Evolutionary conservation across 2,113 vertebrate genomes (phyloP), one percentile per base, ranked within the genome.

Genomic region (Prolemur simus): DNA sequence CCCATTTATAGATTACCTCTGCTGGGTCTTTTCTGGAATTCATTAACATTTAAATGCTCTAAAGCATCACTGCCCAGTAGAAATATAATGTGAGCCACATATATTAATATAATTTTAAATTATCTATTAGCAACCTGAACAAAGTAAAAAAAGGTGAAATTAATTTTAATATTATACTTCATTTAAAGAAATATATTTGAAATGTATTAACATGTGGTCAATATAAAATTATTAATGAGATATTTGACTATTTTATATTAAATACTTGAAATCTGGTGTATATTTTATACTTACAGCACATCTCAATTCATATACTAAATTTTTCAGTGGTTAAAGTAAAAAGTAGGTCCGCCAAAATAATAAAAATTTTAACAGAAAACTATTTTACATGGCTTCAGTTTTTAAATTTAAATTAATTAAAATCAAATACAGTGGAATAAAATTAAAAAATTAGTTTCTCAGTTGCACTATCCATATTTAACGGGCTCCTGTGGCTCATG

Each of bases 141-240:
- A 86, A 93, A 73, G 32, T 78, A 52, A 87, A 76, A 95, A 83
- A 18, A 76, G 84, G 52, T 83, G 52, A 93, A 88, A 66, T 84
- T 69, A 83, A 64, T 94, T 83, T 89, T 82, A 76, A 81, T 78
- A 60, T 34, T 73, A 23, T 27, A 23, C 32, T 96, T 95, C 29
- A 89, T 34, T 92, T 92, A 83, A 77, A 94, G 34, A 69, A 66
- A 45, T 58, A 58, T 92, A 34, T 47, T 84, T 77, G 21, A 68
- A 92, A 92, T 88, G n/a, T 34, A 63, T 17, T 81, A 73, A 58
- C 14, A 42, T 69, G 2, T 78, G 84, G 15, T 71, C 49, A 87
- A 58, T 74, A 81, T 45, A 82, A 94, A 91, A 76, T 91, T 90
- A 87, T 89, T 96, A 49, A 85, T 58, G 42, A 73, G 39, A 69